These are phyloP conservation scores for Hypanus sabinus DNA, from an alignment of 2,113 vertebrate species.

Conservation along the genomic window DNA sequence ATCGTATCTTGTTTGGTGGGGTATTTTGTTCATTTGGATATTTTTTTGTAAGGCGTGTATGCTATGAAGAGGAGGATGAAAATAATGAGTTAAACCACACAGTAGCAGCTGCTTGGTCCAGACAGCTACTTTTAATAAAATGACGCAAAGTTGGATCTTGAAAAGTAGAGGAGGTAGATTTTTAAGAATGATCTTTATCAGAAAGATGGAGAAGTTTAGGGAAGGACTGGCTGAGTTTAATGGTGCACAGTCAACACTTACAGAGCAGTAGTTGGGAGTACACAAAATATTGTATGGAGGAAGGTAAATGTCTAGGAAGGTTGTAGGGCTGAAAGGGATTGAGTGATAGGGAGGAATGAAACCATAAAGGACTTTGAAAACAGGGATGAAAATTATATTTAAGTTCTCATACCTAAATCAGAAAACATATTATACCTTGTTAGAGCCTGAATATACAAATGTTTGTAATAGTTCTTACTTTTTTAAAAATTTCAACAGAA, in stretches of 20 bases:
- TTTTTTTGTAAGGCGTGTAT: not conserved
- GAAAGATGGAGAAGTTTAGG: too few species aligned
- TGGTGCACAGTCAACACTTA: too few species aligned
- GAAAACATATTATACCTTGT: not conserved
- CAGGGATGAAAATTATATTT: not conserved
- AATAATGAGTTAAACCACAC: not conserved
- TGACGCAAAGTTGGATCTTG: not conserved
- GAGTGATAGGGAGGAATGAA: too few species aligned
- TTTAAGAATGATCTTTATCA: too few species aligned
- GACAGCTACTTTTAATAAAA: not conserved
- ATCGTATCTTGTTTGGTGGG: not conserved
- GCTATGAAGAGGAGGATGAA: not conserved
- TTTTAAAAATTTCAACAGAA: conserved; percentile 55
- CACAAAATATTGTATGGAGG: too few species aligned
- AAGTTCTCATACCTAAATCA: not conserved
- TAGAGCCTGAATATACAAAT: not conserved
- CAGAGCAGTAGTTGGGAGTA: too few species aligned
- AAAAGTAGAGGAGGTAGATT: not conserved
- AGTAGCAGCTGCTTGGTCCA: not conserved
- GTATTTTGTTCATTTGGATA: not conserved
- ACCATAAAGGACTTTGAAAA: not conserved
- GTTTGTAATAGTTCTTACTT: not conserved
- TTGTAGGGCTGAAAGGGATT: too few species aligned
- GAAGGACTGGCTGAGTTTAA: too few species aligned
- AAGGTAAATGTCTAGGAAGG: too few species aligned